phyloP scores from a whole-genome alignment of 2,113 vertebrate genomes.

The Tapirus terrestris region DNA sequence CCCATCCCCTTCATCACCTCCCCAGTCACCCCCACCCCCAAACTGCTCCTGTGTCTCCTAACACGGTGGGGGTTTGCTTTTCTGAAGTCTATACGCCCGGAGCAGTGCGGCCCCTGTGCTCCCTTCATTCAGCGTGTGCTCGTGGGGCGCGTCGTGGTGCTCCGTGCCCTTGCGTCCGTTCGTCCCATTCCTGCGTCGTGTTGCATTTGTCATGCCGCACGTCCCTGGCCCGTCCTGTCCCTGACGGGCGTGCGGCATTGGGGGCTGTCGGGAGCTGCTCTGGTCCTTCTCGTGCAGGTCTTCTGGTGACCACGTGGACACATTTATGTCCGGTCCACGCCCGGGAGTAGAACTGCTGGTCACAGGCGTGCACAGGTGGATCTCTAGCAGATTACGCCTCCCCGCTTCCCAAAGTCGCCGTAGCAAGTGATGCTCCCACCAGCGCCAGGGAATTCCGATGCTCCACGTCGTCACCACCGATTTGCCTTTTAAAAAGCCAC shows the following conservation, averaged over 20 bases:
- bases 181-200: rapidly evolving
- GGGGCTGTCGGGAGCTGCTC: rapidly evolving
- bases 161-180: rapidly evolving
- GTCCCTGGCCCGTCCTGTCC: rapidly evolving
- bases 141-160: rapidly evolving
- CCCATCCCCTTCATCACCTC: no score
- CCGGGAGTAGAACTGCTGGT: rapidly evolving
- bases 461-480: rapidly evolving
- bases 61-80: rapidly evolving
- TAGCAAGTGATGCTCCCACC: rapidly evolving
- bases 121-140: rapidly evolving
- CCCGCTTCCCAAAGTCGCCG: rapidly evolving
- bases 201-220: rapidly evolving
- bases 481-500: no score
- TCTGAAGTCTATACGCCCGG: rapidly evolving
- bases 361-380: rapidly evolving
- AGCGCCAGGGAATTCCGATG: rapidly evolving
- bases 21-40: no score
- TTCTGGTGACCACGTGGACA: rapidly evolving
- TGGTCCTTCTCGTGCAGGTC: rapidly evolving
- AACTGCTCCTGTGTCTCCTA: background rate
- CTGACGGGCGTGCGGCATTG: rapidly evolving
- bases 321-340: rapidly evolving
- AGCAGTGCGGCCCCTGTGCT: rapidly evolving
- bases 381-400: rapidly evolving